A percentile compares a stretch with the other conserved stretches of the same genome.
These are phyloP conservation scores for Phytoseiulus persimilis DNA, from an alignment of 2,888 invertebrate genomes.

Conservation along the genomic window DNA sequence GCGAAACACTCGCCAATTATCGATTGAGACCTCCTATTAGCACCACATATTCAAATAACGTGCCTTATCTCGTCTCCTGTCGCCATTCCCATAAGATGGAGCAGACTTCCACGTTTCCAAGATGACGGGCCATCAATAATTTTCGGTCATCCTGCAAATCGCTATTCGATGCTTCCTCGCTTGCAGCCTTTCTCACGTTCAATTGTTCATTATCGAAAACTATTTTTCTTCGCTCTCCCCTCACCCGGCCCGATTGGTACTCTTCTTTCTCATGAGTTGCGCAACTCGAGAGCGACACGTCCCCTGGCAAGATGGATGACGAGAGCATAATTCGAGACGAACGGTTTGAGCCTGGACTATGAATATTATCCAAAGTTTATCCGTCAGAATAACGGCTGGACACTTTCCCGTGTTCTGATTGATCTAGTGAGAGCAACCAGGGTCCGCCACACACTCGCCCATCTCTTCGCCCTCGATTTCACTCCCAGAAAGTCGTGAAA, in stretches of 20 bases:
- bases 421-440: too few species aligned
- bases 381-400: too few species aligned
- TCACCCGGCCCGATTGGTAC: background rate
- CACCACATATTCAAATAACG: background rate
- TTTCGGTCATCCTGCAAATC: background rate
- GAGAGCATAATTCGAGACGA: too few species aligned
- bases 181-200: background rate
- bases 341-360: too few species aligned
- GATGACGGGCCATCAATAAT: background rate
- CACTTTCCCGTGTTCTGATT: too few species aligned
- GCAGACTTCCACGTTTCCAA: background rate
- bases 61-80: background rate
- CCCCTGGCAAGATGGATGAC: too few species aligned
- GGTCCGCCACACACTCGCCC: too few species aligned
- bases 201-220: background rate
- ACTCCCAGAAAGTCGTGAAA: background rate
- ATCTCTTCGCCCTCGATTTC: background rate
- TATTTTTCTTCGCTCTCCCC: background rate
- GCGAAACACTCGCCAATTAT: background rate
- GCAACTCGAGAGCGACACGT: background rate
- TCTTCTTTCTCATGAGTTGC: background rate
- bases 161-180: background rate
- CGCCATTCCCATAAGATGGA: background rate
- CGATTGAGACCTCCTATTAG: background rate
- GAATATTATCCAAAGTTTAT: too few species aligned